phyloP scores from a whole-genome alignment of 2,888 invertebrate species.

The Brassicogethes aeneus region DNA sequence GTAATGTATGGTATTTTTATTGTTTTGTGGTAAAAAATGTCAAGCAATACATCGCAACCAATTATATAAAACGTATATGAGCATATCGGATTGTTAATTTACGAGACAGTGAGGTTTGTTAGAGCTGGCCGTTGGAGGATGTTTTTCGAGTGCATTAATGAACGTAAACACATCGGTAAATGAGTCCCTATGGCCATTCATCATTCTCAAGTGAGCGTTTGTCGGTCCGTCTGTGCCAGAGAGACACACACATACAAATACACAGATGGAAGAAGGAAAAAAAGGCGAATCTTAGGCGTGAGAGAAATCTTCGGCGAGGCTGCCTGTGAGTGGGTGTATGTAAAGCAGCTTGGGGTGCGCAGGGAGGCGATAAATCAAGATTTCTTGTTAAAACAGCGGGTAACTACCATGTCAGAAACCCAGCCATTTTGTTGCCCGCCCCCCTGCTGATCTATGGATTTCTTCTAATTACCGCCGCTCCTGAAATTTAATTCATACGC shows the following conservation, averaged over 20 bases:
- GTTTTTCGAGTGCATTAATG: slow-evolving; percentile 18
- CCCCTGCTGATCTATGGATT: slow-evolving; percentile 30
- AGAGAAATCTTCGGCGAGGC: slow-evolving; percentile 21
- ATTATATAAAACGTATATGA: background rate
- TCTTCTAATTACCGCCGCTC: slow-evolving; percentile 35
- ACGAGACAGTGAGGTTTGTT: background rate
- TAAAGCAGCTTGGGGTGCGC: slow-evolving; percentile 24
- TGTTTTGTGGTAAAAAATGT: too few relatives aligned
- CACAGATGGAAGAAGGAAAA: slow-evolving; percentile 23
- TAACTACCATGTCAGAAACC: slow-evolving; percentile 25
- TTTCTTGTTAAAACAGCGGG: slow-evolving; percentile 33
- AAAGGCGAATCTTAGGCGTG: slow-evolving; percentile 26
- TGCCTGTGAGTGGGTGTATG: slow-evolving; percentile 31
- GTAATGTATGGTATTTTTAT: too few relatives aligned
- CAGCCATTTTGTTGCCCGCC: slow-evolving; percentile 31
- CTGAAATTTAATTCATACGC: slow-evolving; percentile 35
- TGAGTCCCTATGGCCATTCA: slow-evolving; percentile 1
- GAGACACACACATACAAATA: background rate
- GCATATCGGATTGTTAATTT: background rate
- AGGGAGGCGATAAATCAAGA: slow-evolving; percentile 30
- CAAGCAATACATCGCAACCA: background rate
- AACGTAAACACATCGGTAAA: slow-evolving; percentile 24
- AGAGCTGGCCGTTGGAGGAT: background rate
- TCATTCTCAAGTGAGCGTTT: slow-evolving; percentile 1
- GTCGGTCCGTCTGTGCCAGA: background rate